Base-by-base conservation (phyloP, 37 sponge, comb jelly and placozoan species). In the Oopsacas minuta region DNA sequence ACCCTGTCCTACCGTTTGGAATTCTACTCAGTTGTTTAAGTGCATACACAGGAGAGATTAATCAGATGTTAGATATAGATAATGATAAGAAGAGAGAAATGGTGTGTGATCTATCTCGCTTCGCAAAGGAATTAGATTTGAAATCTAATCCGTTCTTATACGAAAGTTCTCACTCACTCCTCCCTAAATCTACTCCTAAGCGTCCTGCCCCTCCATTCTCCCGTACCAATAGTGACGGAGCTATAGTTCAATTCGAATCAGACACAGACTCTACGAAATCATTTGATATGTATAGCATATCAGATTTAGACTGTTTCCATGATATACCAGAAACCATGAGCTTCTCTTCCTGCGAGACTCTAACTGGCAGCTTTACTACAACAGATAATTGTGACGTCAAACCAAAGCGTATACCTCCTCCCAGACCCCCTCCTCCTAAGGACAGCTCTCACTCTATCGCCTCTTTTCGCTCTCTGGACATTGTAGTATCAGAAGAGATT, bases 1-100 rank as follows among this genome's bases (percentile, higher is more conserved):
- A 97, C 82, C 95, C 95, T 1, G 81, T 97, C 0, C 89, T 97
- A 0, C 94, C 92, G 37, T 36, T 89, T 3, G 98, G 98, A 1
- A 83, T 97, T 10, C 34, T 97, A 39, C 25, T 91, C 82, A 85
- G 87, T 82, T 97, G 98, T 83, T 82, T 94, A 25, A 32, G 75
- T 34, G 75, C 75, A 25, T 61, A 61, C 75, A 61, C 75, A 12
- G 75, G 75, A 61, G 30, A n/a, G 20, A n/a, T 3, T 5, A 61
- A n/a, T 5, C 20, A 3, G 1, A 61, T n/a, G 5, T 25, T 12
- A 3, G 28, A 61, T 25, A 3, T 25, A 34, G 75, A 61, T 34
- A 61, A 5, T 25, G 75, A 3, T 5, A 3, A 34, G 28, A 61
- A 12, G 30, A 25, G 28, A 5, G 30, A n/a, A 12, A 61, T n/a